These are phyloP conservation scores for Melanotaenia parkinsoni DNA, from an alignment of 2,797 vertebrate species.

Conservation along the genomic window DNA sequence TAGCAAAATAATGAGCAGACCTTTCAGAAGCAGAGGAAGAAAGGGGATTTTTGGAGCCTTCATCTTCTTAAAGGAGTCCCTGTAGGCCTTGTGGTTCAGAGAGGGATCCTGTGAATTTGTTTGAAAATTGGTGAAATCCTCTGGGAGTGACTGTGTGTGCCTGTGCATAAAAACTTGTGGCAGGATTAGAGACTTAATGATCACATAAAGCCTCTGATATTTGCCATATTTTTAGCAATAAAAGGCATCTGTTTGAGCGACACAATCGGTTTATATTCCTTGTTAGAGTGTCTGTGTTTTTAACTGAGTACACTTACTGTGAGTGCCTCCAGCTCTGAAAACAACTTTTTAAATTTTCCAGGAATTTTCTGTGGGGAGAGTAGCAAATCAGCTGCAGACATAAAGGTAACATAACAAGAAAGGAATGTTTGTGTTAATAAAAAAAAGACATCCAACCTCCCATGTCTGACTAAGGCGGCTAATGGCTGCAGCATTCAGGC, in stretches of 20 bases:
- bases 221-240: slow-evolving; percentile 13
- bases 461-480: slow-evolving; percentile 94
- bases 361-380: slow-evolving; percentile 91
- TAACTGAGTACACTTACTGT: slow-evolving; percentile 87
- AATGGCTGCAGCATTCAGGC: slow-evolving; percentile 94
- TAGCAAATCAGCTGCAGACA: slow-evolving; percentile 6
- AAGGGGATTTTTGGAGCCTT: slow-evolving; percentile 98
- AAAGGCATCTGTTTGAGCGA: slow-evolving; percentile 22
- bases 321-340: slow-evolving; percentile 94
- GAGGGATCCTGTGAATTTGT: slow-evolving; percentile 92
- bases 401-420: neutral
- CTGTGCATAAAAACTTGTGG: slow-evolving; percentile 28
- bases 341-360: slow-evolving; percentile 97
- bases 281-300: neutral
- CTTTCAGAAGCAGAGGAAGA: slow-evolving; percentile 97
- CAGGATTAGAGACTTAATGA: slow-evolving; percentile 21
- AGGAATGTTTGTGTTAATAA: neutral
- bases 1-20: slow-evolving; percentile 71
- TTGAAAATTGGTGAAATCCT: slow-evolving; percentile 59
- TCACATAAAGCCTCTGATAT: slow-evolving; percentile 33
- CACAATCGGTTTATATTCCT: neutral
- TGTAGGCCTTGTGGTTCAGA: slow-evolving; percentile 98
- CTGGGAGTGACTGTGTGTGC: slow-evolving; percentile 14
- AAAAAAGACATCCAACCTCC: slow-evolving; percentile 86
- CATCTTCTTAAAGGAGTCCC: slow-evolving; percentile 98